Percentiles rank a stretch among this genome's conserved stretches.
phyloP scores from a whole-genome alignment of 2,888 invertebrate genomes.

The Melipona bicolor region DNA sequence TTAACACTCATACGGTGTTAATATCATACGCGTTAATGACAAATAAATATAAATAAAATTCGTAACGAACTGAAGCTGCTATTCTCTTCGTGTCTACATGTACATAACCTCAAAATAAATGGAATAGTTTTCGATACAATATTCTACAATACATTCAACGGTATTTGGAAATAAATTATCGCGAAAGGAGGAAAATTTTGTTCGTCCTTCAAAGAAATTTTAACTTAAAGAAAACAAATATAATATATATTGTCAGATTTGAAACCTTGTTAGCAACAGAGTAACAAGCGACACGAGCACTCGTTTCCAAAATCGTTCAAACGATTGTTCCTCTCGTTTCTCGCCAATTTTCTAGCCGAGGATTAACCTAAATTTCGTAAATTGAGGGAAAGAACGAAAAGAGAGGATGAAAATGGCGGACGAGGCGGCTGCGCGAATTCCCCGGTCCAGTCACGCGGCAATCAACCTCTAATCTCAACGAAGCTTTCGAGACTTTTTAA shows the following conservation, averaged over 20 bases:
- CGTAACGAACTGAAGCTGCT: background rate
- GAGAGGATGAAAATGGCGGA: background rate
- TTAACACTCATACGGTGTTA: background rate
- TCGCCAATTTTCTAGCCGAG: background rate
- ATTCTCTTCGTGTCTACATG: too few relatives aligned
- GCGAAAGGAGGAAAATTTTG: background rate
- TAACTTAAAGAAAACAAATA: background rate
- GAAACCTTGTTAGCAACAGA: background rate
- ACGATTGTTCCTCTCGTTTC: background rate
- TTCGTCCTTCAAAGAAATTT: background rate
- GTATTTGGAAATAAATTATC: too few relatives aligned
- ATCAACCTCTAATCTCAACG: constrained; percentile 35
- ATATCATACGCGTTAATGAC: background rate
- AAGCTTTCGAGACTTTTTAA: constrained; percentile 61
- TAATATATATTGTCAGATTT: background rate
- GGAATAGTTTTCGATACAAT: too few relatives aligned
- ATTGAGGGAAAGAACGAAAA: background rate
- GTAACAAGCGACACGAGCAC: background rate
- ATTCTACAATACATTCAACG: too few relatives aligned
- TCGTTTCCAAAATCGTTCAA: background rate
- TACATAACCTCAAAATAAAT: too few relatives aligned
- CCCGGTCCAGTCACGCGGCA: constrained; percentile 16
- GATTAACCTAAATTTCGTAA: background rate
- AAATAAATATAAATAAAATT: background rate
- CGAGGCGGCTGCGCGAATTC: constrained; percentile 47